Percentiles rank a stretch among this genome's conserved stretches.
Evolutionary conservation across 2,888 invertebrate species (phyloP).

Genomic region (Dicycla oo): DNA sequence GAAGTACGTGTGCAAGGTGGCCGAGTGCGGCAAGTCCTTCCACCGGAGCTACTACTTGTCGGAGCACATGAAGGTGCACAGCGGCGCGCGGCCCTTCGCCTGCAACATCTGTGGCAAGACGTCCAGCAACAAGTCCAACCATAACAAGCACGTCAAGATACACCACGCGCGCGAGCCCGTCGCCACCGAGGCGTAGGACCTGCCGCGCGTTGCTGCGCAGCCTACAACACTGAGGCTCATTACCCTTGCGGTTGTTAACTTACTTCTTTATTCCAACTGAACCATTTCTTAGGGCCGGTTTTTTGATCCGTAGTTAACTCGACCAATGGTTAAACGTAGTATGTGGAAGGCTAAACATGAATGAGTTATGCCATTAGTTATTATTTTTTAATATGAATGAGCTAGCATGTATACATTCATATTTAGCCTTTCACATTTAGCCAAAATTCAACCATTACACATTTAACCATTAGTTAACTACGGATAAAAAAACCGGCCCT

Average conservation of each 20-base stretch:
- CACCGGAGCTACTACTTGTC: constrained; percentile 96
- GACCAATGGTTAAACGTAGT: no score
- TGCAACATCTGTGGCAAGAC: constrained; percentile 97
- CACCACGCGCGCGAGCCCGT: constrained; percentile 97
- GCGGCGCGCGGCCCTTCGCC: constrained; percentile 94
- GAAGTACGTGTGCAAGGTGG: constrained; percentile 93
- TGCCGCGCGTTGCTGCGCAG: constrained; percentile 7
- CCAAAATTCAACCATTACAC: no score
- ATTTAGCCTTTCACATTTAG: no score
- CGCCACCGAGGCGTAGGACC: constrained; percentile 92
- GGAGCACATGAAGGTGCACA: constrained; percentile 96
- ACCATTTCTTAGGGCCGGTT: no score
- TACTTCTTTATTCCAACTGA: neutral
- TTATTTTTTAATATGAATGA: no score
- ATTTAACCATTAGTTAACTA: no score
- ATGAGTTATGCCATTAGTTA: no score
- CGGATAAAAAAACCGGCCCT: no score
- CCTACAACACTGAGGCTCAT: no score
- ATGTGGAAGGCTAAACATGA: no score
- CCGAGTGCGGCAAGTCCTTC: constrained; percentile 95
- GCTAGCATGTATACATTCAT: no score
- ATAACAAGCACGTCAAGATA: constrained; percentile 97
- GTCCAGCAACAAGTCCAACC: constrained; percentile 97
- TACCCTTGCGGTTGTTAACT: neutral
- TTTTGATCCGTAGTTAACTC: no score